phyloP scores from a whole-genome alignment of 2,797 vertebrate genomes.

The Hoplostethus atlanticus region DNA sequence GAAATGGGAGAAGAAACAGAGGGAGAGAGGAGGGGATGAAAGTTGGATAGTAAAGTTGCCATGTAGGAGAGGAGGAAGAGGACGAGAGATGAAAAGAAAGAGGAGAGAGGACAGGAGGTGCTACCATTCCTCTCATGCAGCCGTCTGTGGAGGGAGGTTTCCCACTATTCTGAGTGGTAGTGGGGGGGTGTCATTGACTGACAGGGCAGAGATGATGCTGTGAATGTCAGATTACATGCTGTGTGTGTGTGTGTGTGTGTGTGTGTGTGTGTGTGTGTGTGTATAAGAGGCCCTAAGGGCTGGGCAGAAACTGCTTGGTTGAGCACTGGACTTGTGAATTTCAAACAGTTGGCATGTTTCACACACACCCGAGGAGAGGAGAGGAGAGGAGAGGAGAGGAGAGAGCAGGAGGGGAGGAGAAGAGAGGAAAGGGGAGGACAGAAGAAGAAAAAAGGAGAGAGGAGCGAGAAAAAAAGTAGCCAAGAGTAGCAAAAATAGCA shows the following conservation, averaged over 20 bases:
- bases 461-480: background rate
- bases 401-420: background rate
- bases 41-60: no score
- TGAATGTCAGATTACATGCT: background rate
- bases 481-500: no score
- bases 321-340: background rate
- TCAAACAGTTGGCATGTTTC: conserved; percentile 5
- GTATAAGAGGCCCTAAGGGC: no score
- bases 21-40: background rate
- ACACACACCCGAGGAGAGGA: background rate
- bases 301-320: background rate
- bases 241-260: background rate
- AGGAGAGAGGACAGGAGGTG: background rate
- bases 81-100: background rate
- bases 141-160: background rate
- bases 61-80: background rate
- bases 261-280: background rate
- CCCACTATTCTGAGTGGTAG: background rate
- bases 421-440: no score
- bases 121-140: background rate
- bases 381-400: background rate
- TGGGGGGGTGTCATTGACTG: background rate
- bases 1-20: background rate
- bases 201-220: background rate
- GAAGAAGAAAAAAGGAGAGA: background rate